A percentile compares a stretch with the other conserved stretches of the same genome.
These are phyloP conservation scores for Blastobasis lacticolella DNA, from an alignment of 2,888 invertebrate genomes.

Conservation along the genomic window DNA sequence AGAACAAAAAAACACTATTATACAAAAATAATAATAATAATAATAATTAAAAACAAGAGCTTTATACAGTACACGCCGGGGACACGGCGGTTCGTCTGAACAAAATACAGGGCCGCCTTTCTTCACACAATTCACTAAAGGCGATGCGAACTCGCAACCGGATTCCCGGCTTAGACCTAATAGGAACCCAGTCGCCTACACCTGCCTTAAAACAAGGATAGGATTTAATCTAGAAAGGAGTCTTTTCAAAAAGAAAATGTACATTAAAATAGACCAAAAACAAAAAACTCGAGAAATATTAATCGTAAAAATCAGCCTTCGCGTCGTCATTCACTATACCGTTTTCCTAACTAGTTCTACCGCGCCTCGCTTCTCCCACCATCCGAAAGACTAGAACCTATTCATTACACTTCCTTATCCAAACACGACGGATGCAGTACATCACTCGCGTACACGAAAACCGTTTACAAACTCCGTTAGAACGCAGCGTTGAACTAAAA, in stretches of 20 bases:
- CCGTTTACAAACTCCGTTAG: too few relatives aligned
- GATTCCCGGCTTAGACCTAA: too few relatives aligned
- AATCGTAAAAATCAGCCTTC: constrained; percentile 61
- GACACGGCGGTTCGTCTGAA: constrained; percentile 20
- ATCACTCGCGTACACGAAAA: too few relatives aligned
- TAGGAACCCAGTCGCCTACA: background rate
- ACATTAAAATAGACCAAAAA: constrained; percentile 12
- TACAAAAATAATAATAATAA: constrained; percentile 41
- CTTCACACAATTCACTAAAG: background rate
- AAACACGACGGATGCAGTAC: too few relatives aligned
- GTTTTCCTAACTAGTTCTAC: constrained; percentile 34
- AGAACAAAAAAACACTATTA: constrained; percentile 48
- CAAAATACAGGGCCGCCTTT: constrained; percentile 13
- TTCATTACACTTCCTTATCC: background rate
- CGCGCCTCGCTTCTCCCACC: constrained; percentile 13
- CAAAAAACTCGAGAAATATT: constrained; percentile 36
- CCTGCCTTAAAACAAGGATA: background rate
- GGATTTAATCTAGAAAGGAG: constrained; percentile 2
- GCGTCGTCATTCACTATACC: constrained; percentile 41
- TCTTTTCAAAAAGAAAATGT: constrained; percentile 15
- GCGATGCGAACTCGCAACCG: too few relatives aligned
- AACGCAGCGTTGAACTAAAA: too few relatives aligned
- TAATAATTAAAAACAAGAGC: constrained; percentile 33
- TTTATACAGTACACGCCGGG: constrained; percentile 33
- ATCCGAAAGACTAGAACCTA: constrained; percentile 20